These are phyloP conservation scores for Hydrochoerus hydrochaeris DNA, from an alignment of 2,113 vertebrate genomes.

Conservation along the genomic window DNA sequence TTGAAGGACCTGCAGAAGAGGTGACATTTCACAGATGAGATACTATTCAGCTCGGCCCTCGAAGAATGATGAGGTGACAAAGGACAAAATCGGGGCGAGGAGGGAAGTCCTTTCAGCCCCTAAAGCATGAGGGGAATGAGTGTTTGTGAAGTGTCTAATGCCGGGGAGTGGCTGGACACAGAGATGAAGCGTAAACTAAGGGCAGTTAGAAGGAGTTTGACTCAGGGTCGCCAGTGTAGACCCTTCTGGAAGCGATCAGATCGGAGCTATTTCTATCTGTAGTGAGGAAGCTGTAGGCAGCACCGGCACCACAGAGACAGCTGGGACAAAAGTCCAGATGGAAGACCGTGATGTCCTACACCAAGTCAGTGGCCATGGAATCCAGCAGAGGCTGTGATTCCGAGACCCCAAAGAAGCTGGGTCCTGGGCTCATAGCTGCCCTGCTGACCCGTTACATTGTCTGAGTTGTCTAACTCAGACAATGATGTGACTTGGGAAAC, in stretches of 20 bases:
- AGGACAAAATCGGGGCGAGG: not conserved
- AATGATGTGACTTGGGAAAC: not conserved
- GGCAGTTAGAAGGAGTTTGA: not conserved
- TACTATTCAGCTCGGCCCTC: not conserved
- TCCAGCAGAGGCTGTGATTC: not conserved
- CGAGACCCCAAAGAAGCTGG: not conserved
- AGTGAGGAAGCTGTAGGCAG: not conserved
- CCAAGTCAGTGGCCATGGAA: not conserved
- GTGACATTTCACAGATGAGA: conserved; percentile 28
- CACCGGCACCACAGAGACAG: not conserved
- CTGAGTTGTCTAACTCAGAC: not conserved
- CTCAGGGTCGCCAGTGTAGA: not conserved
- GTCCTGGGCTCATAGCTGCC: not conserved
- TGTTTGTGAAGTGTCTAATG: not conserved
- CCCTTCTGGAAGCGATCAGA: not conserved
- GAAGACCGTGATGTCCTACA: not conserved
- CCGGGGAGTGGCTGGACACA: not conserved
- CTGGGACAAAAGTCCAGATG: not conserved
- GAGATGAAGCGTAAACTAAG: not conserved
- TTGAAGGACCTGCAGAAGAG: not conserved
- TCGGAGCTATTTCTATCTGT: not conserved
- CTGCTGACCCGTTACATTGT: fast-evolving
- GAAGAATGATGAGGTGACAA: not conserved
- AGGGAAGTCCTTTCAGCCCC: not conserved
- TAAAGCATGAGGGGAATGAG: not conserved